Evolutionary conservation across 2,113 vertebrate species (phyloP).

Genomic region (Amphilophus citrinellus): DNA sequence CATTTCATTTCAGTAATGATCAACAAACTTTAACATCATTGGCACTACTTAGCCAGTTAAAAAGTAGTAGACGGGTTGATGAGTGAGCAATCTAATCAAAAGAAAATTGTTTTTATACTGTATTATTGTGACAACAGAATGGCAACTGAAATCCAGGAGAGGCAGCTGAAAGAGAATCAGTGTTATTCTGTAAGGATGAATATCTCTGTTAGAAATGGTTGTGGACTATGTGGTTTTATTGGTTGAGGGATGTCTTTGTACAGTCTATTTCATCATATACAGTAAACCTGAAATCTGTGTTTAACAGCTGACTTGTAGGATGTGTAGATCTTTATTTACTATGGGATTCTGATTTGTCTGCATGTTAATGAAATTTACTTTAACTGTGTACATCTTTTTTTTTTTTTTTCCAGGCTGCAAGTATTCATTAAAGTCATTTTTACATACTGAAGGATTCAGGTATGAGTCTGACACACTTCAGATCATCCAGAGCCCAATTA

Average conservation of each 20-base stretch:
- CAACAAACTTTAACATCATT: not conserved
- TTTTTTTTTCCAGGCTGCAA: not conserved
- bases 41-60: not conserved
- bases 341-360: not conserved
- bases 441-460: not conserved
- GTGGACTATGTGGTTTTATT: not conserved
- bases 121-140: not conserved
- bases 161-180: not conserved
- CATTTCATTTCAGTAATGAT: not conserved
- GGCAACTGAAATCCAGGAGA: not conserved
- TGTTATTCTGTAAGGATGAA: not conserved
- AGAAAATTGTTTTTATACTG: not conserved
- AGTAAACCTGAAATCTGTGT: not conserved
- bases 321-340: not conserved
- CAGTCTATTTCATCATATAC: not conserved
- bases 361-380: not conserved
- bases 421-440: not conserved
- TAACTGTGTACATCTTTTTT: not conserved
- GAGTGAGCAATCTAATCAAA: not conserved
- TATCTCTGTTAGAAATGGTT: not conserved
- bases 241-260: not conserved
- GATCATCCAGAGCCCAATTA: not conserved
- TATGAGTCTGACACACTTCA: not conserved
- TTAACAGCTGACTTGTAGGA: not conserved
- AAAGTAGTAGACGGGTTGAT: not conserved